Conservation (phyloP, 1,140 invertebrate species). For the Eupristina koningsbergeri region DNA sequence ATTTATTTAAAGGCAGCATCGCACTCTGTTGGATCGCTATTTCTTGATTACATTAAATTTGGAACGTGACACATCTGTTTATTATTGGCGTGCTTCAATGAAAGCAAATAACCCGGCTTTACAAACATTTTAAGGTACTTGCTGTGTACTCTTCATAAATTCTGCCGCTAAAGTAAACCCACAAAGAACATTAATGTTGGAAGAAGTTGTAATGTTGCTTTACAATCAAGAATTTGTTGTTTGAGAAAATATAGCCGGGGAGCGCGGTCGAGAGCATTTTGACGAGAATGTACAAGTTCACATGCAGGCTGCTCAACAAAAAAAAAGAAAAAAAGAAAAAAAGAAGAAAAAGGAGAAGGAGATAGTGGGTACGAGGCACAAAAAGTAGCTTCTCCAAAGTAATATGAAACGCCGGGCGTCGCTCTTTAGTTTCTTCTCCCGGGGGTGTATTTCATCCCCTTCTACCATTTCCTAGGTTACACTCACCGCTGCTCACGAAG, state of each 20-base stretch:
- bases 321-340: not conserved
- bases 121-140: too few relatives aligned
- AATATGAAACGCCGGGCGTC: conserved; percentile 14
- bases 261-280: not conserved
- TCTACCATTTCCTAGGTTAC: not conserved
- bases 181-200: not conserved
- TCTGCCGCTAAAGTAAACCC: not conserved
- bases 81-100: not conserved
- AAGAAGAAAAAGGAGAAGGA: not conserved
- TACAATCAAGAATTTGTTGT: not conserved
- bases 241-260: not conserved
- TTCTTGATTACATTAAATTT: not conserved
- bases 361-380: not conserved
- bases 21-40: not conserved
- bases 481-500: not conserved
- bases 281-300: not conserved
- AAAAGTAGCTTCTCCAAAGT: conserved; percentile 29
- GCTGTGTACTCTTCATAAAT: not conserved
- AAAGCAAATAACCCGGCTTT: not conserved
- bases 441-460: conserved; percentile 23
- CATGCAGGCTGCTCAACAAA: not conserved
- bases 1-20: too few relatives aligned
- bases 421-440: conserved; percentile 21
- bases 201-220: not conserved
- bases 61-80: not conserved